Conservation (phyloP, 2,888 invertebrate genomes). For the Acanthoscelides obtectus region DNA sequence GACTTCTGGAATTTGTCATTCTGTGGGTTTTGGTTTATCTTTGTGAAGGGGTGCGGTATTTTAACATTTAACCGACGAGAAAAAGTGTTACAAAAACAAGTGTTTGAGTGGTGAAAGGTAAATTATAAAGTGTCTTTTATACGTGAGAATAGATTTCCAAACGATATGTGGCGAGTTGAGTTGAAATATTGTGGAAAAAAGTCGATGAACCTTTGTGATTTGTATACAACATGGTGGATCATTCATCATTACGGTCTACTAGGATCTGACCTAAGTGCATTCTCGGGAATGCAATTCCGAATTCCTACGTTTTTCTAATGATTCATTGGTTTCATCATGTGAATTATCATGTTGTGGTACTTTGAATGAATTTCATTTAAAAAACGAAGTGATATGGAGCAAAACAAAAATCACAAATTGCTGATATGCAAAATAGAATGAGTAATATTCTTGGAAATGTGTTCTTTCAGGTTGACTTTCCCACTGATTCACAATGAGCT, state of each 20-base stretch:
- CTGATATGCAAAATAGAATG: slow-evolving; percentile 15
- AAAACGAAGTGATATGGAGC: not conserved
- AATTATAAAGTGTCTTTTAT: slow-evolving; percentile 7
- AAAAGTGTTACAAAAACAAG: slow-evolving; percentile 20
- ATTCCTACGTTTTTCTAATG: not conserved
- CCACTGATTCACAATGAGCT: slow-evolving; percentile 68
- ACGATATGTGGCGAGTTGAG: not conserved
- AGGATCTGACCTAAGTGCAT: not conserved
- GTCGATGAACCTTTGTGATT: slow-evolving; percentile 34
- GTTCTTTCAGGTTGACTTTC: slow-evolving; percentile 36
- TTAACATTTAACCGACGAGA: slow-evolving; percentile 19
- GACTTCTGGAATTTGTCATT: slow-evolving; percentile 7
- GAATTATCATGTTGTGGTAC: no score
- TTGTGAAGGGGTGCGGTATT: slow-evolving; percentile 34
- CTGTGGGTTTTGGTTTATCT: slow-evolving; percentile 7
- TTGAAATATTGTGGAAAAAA: slow-evolving; percentile 3
- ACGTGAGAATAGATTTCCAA: not conserved
- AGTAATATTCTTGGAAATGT: slow-evolving; percentile 22
- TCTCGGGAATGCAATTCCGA: slow-evolving; percentile 26
- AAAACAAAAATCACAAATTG: not conserved
- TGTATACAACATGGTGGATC: slow-evolving; percentile 42
- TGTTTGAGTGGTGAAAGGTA: slow-evolving; percentile 38
- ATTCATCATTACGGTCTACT: slow-evolving; percentile 18
- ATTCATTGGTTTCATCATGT: no score
- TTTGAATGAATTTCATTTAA: no score